phyloP scores from a whole-genome alignment of 2,113 vertebrate species.

The Tachycineta bicolor region DNA sequence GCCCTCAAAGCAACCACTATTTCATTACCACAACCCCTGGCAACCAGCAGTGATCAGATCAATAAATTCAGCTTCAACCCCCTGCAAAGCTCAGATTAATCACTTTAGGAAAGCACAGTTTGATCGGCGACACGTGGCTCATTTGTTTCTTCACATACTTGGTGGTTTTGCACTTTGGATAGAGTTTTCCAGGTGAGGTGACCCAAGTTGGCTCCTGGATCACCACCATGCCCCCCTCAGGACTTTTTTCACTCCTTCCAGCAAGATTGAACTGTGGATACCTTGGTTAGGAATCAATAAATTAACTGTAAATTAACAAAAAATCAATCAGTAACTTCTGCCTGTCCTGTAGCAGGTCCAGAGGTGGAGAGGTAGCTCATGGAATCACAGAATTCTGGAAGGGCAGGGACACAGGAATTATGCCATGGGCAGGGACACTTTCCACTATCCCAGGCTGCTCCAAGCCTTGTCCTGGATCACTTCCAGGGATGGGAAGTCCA shows the following conservation, averaged over 20 bases:
- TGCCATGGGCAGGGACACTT: background rate
- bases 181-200: background rate
- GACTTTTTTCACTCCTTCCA: background rate
- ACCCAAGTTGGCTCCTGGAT: background rate
- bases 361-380: background rate
- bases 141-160: background rate
- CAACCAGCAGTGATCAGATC: background rate
- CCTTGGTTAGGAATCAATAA: background rate
- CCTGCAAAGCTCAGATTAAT: background rate
- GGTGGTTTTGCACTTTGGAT: background rate
- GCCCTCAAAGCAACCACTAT: background rate
- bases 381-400: background rate
- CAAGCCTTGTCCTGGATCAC: background rate
- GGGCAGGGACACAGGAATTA: too few species aligned
- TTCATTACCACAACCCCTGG: background rate
- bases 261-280: background rate
- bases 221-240: background rate
- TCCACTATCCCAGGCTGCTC: background rate
- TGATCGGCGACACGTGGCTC: fast-evolving
- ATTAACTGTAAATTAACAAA: background rate
- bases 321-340: background rate
- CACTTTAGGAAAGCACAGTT: background rate
- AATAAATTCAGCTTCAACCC: background rate
- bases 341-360: background rate
- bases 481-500: background rate